Evolutionary conservation across 1,140 invertebrate species (phyloP), one percentile per base, ranked within the genome.

Genomic region (Thaumetopoea pityocampa): DNA sequence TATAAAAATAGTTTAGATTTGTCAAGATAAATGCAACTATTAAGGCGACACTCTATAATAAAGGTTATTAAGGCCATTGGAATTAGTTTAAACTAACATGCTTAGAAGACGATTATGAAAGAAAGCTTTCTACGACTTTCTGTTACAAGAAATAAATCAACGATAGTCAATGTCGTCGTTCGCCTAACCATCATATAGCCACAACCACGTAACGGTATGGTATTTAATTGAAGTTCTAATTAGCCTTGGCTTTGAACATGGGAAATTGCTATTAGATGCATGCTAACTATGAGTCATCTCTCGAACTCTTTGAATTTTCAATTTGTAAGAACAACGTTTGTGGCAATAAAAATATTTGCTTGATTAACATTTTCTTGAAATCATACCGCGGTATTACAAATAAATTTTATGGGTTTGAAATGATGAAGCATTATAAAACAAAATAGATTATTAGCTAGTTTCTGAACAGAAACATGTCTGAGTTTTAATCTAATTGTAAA

Each of bases 181-280:
- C n/a, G n/a, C n/a, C n/a, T n/a, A n/a, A n/a, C n/a, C 20, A 34
- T 24, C 28, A 22, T 30, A 27, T 42, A 38, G 16, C 37, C 5
- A 30, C 35, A 30, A 43, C 27, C 30, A 8, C 8, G 11, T 45
- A 46, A 46, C 43, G 33, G 43, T 32, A 32, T 6, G 14, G 18
- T 23, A 34, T 33, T 36, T 46, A 46, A 37, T 30, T 36, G 33
- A 28, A 11, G 34, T 8, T 37, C 34, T 46, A 46, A 46, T 46
- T 18, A 46, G 23, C 11, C 14, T 18, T 12, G 18, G 29, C 26
- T 36, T 33, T 30, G 26, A 14, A 20, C 18, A 28, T 28, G 18
- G 43, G 18, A 36, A 23, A 46, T 46, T 8, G 20, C 24, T 37
- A 37, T 37, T 37, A 41, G 37, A 27, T 30, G 20, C 33, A 5